These are phyloP conservation scores for Mastomys natalensis DNA, from an alignment of 2,113 vertebrate species.

Conservation along the genomic window DNA sequence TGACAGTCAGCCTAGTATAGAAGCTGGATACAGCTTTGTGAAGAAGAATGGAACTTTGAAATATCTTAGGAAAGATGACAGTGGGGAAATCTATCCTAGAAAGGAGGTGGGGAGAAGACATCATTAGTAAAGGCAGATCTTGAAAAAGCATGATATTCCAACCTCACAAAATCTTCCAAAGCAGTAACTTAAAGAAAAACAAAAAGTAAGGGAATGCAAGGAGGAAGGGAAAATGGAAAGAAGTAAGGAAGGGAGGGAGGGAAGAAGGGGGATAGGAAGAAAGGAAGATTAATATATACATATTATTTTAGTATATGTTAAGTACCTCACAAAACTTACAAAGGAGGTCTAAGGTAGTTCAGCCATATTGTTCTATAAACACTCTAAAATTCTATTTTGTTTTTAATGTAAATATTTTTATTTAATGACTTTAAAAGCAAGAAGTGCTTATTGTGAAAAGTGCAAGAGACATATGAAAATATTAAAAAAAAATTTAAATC, in stretches of 20 bases:
- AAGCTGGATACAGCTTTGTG: not conserved
- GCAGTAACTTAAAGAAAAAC: not conserved
- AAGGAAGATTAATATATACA: not conserved
- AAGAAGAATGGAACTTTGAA: not conserved
- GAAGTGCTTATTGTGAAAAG: not conserved
- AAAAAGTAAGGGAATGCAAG: not conserved
- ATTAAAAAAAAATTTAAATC: not conserved
- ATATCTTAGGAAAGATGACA: not conserved
- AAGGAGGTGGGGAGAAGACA: not conserved
- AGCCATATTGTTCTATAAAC: not conserved
- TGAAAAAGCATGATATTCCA: not conserved
- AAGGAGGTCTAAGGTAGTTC: not conserved
- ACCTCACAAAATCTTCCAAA: not conserved
- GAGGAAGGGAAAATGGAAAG: fast-evolving
- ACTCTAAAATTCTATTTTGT: not conserved
- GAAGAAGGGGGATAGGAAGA: fast-evolving
- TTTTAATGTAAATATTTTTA: slow-evolving; percentile 12
- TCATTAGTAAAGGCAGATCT: not conserved
- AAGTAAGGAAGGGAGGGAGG: fast-evolving
- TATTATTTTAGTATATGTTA: not conserved
- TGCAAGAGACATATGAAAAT: slow-evolving; percentile 1
- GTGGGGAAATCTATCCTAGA: not conserved
- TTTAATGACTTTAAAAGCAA: slow-evolving; percentile 34
- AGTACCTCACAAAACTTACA: not conserved
- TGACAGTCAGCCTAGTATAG: not conserved